A percentile compares a stretch with the other conserved stretches of the same genome.
Conservation (phyloP, 2,113 vertebrate genomes). For the Eleginops maclovinus region DNA sequence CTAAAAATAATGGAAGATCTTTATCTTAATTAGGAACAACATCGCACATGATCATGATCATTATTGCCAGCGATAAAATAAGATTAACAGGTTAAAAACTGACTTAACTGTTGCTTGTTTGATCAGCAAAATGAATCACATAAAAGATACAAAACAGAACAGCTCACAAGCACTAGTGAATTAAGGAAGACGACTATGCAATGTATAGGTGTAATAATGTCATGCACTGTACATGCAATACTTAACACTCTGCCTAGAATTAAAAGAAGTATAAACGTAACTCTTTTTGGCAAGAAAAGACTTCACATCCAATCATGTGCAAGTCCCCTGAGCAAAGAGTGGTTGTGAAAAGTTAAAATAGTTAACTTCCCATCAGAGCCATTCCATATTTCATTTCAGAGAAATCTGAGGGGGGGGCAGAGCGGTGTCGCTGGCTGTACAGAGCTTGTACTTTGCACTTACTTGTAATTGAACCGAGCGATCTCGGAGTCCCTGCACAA, state of each 20-base stretch:
- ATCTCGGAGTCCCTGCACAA: slow-evolving; percentile 93
- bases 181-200: neutral
- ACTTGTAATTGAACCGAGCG: slow-evolving; percentile 95
- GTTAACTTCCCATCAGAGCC: neutral
- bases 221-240: no score
- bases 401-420: slow-evolving; percentile 13
- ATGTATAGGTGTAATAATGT: slow-evolving; percentile 1
- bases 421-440: neutral
- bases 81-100: neutral
- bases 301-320: neutral
- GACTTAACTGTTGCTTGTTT: neutral
- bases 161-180: neutral
- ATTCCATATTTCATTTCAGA: slow-evolving; percentile 37
- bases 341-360: slow-evolving; percentile 9
- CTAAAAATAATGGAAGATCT: neutral
- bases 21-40: neutral
- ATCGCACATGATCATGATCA: neutral
- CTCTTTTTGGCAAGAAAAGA: neutral
- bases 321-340: neutral
- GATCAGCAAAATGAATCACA: neutral
- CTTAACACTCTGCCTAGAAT: no score
- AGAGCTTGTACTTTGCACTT: slow-evolving; percentile 60
- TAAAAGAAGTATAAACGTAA: slow-evolving; percentile 9
- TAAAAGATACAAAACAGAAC: neutral
- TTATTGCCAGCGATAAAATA: neutral